Percentiles rank a stretch among this genome's conserved stretches.
Conservation (phyloP, 2,888 invertebrate species). For the Thysanoteuthis rhombus region DNA sequence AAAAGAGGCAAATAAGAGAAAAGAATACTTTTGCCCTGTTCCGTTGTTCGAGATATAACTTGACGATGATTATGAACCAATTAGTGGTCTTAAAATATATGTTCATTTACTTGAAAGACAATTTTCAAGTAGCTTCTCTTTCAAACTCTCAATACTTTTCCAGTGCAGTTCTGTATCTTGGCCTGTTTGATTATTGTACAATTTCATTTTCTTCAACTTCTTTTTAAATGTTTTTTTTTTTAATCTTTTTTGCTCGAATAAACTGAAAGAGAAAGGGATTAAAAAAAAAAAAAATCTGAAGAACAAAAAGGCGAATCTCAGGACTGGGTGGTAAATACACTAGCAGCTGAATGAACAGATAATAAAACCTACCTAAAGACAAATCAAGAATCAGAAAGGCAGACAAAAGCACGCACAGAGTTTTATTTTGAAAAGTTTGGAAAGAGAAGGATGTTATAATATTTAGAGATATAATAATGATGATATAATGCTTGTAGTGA, state of each 20-base stretch:
- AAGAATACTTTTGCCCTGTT: neutral
- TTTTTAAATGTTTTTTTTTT: neutral
- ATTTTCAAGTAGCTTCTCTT: neutral
- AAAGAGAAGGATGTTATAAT: neutral
- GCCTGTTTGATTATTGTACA: neutral
- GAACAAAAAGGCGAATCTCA: neutral
- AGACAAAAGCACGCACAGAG: neutral
- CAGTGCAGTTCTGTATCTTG: neutral
- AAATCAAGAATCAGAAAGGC: neutral
- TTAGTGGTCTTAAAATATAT: neutral
- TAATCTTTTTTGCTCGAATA: neutral
- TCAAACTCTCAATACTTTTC: neutral
- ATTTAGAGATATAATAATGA: neutral
- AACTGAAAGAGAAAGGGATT: neutral
- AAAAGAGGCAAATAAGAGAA: neutral
- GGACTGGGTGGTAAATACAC: neutral
- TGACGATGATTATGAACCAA: neutral
- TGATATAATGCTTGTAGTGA: neutral
- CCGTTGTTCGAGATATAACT: neutral
- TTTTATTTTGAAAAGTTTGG: neutral
- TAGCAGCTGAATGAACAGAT: neutral
- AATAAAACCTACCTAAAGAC: neutral
- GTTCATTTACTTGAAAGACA: slow-evolving; percentile 12
- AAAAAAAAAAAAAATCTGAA: neutral
- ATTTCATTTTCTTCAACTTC: neutral